Evolutionary conservation across 1,140 invertebrate species (phyloP).

Genomic region (Colletes latitarsis): DNA sequence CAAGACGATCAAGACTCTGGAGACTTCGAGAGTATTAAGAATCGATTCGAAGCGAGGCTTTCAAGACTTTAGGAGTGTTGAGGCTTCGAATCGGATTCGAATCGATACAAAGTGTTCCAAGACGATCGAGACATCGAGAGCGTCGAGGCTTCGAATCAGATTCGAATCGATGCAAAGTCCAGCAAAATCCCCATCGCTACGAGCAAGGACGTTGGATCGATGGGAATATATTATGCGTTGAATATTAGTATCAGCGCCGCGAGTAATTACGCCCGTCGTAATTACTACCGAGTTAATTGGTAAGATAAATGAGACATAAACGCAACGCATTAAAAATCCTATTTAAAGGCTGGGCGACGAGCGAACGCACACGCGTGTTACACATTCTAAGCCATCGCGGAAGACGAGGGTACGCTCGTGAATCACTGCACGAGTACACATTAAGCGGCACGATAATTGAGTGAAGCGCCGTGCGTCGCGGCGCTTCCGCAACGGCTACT

Average conservation of each 20-base stretch:
- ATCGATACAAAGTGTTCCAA: too few relatives aligned
- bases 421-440: conserved; percentile 25
- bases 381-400: conserved; percentile 9
- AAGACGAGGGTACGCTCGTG: conserved; percentile 17
- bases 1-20: too few relatives aligned
- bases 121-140: too few relatives aligned
- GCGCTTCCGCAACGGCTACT: conserved; percentile 45
- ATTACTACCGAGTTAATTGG: conserved; percentile 6
- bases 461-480: conserved; percentile 34
- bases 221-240: background rate
- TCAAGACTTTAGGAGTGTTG: too few relatives aligned
- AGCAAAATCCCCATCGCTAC: too few relatives aligned
- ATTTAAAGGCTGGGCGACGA: background rate
- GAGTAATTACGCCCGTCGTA: background rate
- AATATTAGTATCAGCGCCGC: background rate
- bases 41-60: too few relatives aligned
- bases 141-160: too few relatives aligned
- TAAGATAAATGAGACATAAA: conserved; percentile 7
- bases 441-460: conserved; percentile 46
- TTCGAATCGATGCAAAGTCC: too few relatives aligned
- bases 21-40: too few relatives aligned
- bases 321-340: background rate
- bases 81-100: too few relatives aligned
- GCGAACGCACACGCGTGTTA: too few relatives aligned
- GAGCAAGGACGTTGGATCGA: background rate